Evolutionary conservation across 2,888 invertebrate species (phyloP), one percentile per base, ranked within the genome.

Genomic region (Chirona hameri): DNA sequence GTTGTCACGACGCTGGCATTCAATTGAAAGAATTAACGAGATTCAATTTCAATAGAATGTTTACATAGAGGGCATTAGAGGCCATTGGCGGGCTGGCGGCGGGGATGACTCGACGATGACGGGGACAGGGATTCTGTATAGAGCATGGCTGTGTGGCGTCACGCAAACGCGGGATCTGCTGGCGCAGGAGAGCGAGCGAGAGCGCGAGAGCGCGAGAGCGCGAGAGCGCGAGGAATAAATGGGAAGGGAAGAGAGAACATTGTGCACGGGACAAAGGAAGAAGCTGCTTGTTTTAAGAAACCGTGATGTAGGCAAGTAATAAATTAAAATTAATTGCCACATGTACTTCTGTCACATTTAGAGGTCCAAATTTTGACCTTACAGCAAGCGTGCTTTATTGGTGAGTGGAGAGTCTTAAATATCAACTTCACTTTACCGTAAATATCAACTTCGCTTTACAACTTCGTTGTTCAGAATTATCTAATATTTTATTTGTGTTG

Each of bases 41-140:
- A 65, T 65, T 65, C 65, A 65, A 65, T 65, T 65, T 65, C 65
- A 65, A 65, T 65, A 65, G 65, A 65, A 65, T 65, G 65, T 65
- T 65, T 65, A 65, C 65, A 65, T 65, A 65, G n/a, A 65, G 65
- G 4, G 65, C 65, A 65, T 65, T 65, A 65, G n/a, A n/a, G 65
- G 65, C 65, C 65, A 65, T 65, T 65, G 65, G n/a, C 65, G 65
- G 65, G 65, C n/a, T n/a, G 65, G 10, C 27, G 65, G 0, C 14
- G 65, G 27, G 27, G 65, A 65, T 65, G 65, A 65, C 65, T 65
- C 27, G n/a, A 12, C 10, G 65, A 27, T 27, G 14, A 65, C 65
- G 24, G 57, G 65, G 65, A 12, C 4, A n/a, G n/a, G n/a, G n/a
- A 4, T 2, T n/a, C 27, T 65, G n/a, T n/a, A 27, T 27, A 12